Conservation (phyloP, 2,888 invertebrate species). For the Horisme vitalbata region DNA sequence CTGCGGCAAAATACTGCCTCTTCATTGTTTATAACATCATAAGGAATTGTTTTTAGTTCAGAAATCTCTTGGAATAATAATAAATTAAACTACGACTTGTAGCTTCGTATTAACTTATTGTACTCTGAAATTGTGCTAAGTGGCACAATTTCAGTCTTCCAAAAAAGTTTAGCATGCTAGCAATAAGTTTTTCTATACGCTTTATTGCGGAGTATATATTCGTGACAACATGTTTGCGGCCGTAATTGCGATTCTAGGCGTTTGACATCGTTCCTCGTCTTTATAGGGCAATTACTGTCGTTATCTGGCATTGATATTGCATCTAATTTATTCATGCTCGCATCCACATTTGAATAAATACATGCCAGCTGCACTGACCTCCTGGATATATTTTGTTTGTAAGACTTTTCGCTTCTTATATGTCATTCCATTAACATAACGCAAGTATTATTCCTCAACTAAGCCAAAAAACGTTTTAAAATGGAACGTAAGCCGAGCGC, state of each 20-base stretch:
- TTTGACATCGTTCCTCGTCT: constrained; percentile 75
- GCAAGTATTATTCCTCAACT: constrained; percentile 44
- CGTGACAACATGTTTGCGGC: constrained; percentile 69
- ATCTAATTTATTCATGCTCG: constrained; percentile 73
- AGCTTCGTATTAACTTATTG: too few relatives aligned
- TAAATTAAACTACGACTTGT: too few relatives aligned
- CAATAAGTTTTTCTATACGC: constrained; percentile 61
- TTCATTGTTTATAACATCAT: constrained; percentile 16
- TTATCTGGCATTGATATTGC: constrained; percentile 82
- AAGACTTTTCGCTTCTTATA: constrained; percentile 45
- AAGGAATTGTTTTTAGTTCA: too few relatives aligned
- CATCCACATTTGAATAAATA: constrained; percentile 69
- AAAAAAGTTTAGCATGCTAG: constrained; percentile 61
- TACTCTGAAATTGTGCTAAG: too few relatives aligned
- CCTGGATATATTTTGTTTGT: constrained; percentile 44
- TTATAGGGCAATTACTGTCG: constrained; percentile 79
- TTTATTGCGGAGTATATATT: constrained; percentile 63
- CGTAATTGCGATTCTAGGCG: constrained; percentile 76
- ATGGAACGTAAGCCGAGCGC: constrained; percentile 38
- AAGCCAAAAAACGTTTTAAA: constrained; percentile 43
- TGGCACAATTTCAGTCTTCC: constrained; percentile 42
- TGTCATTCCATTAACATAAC: constrained; percentile 52
- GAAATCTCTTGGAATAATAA: too few relatives aligned
- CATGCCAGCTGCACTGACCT: constrained; percentile 62
- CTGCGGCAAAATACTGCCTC: constrained; percentile 15